phyloP scores from a whole-genome alignment of 2,113 vertebrate species.

The Upupa epops region DNA sequence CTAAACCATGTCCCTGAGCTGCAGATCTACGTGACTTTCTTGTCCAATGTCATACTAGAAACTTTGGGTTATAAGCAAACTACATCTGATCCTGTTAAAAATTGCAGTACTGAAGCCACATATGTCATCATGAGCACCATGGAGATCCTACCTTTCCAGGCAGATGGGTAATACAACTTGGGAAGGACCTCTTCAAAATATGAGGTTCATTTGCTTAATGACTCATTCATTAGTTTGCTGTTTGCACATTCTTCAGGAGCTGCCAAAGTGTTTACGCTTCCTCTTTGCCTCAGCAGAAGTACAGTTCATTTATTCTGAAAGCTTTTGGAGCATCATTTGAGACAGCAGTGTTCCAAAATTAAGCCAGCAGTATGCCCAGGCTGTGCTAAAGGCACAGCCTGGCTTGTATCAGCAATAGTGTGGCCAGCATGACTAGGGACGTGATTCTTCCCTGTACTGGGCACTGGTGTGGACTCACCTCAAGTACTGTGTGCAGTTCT shows the following conservation, averaged over 20 bases:
- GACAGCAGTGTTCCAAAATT: too few species aligned
- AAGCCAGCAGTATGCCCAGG: too few species aligned
- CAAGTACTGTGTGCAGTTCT: too few species aligned
- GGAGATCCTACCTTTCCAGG: not conserved
- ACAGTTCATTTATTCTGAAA: constrained; percentile 64
- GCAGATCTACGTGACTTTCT: too few species aligned
- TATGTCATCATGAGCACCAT: not conserved
- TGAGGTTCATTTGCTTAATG: constrained; percentile 44
- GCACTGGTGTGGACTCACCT: too few species aligned
- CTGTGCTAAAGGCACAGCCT: too few species aligned
- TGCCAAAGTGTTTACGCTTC: constrained; percentile 61
- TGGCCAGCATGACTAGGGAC: too few species aligned
- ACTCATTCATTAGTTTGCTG: constrained; percentile 56
- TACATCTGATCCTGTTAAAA: not conserved
- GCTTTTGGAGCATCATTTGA: too few species aligned
- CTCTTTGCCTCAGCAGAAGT: constrained; percentile 46
- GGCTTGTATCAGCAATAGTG: too few species aligned
- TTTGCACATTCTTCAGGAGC: constrained; percentile 59
- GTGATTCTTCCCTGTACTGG: too few species aligned
- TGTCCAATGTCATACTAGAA: not conserved
- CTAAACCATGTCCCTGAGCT: too few species aligned
- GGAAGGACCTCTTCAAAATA: constrained; percentile 48
- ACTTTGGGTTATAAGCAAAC: not conserved
- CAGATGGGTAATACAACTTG: not conserved
- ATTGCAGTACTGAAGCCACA: constrained; percentile 33